Base-by-base conservation (phyloP, 2,797 vertebrate genomes). In the Anableps anableps region DNA sequence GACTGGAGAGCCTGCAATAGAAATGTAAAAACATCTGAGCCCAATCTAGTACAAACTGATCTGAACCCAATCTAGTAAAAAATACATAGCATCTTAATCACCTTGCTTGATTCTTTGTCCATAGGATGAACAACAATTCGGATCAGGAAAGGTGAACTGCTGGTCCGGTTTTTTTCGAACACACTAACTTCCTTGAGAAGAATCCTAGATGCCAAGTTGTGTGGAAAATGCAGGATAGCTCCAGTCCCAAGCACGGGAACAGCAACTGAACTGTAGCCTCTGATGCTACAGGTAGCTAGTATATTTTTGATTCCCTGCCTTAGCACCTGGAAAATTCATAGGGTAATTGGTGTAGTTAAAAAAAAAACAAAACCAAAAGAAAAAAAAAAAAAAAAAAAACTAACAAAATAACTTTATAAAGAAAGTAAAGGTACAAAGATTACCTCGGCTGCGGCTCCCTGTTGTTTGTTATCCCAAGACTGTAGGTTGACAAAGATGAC, bases 231-330 rank as follows among this genome's bases (percentile, higher is more conserved):
- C 2, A 95, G 79, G 19, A 60, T 60, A 1, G 10, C n/a, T 0
- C 94, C 94, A 0, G 92, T 82, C 10, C 94, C 95, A 2, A 95
- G 79, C 31, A 90, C 77, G 0, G 95, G 94, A 70, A 95, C 43
- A 11, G 91, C 91, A 31, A 95, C 81, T 4, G 94, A 95, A 19
- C 38, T 38, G 29, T 86, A 91, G 13, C 80, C 86, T 74, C 19
- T 78, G 4, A 5, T 58, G 0, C 78, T 75, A 81, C 94, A 95
- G 64, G 34, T 78, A 13, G 60, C 7, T 43, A 95, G 82, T 19
- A 84, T 36, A 0, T 70, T 81, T 48, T 38, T 80, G 41, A 94
- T 74, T 23, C 90, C 80, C 9, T 75, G 38, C 53, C 82, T 88
- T 72, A 95, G 79, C 62, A 6, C 88, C 95, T 95, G 86, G 0